Percentiles rank a stretch among this genome's conserved stretches.
Evolutionary conservation across 1,140 invertebrate genomes (phyloP).

Genomic region (Bombyx mandarina): DNA sequence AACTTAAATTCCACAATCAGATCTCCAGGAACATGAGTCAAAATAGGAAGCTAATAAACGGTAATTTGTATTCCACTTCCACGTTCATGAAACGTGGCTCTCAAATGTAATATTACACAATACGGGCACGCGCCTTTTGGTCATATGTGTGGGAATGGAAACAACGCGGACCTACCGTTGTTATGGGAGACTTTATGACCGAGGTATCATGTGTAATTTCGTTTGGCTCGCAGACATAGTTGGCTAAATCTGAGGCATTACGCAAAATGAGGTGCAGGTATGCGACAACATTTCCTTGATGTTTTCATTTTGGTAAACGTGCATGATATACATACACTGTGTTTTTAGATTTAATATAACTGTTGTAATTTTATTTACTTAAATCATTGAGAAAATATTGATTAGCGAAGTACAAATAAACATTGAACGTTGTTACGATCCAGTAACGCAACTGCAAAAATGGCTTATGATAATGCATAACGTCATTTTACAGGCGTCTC

Average conservation of each 20-base stretch:
- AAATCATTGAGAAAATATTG: slow-evolving; percentile 3
- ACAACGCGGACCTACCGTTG: slow-evolving; percentile 1
- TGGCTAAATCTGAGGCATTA: slow-evolving; percentile 1
- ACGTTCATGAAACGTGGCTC: background rate
- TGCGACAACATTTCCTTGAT: background rate
- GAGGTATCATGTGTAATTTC: background rate
- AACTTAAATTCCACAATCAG: too few species aligned
- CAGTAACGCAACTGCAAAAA: slow-evolving; percentile 28
- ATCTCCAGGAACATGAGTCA: too few species aligned
- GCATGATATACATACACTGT: background rate
- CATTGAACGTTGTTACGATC: slow-evolving; percentile 12
- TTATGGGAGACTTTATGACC: background rate
- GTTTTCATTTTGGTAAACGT: too few species aligned
- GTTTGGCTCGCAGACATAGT: slow-evolving; percentile 1
- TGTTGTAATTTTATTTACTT: background rate
- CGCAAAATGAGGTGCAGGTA: slow-evolving; percentile 6
- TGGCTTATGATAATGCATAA: slow-evolving; percentile 46
- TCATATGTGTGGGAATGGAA: slow-evolving; percentile 10
- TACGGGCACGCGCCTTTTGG: slow-evolving; percentile 17
- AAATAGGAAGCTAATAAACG: background rate
- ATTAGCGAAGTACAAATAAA: slow-evolving; percentile 15
- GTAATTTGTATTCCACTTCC: slow-evolving; percentile 26
- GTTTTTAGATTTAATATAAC: background rate
- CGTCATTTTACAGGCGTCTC: slow-evolving; percentile 35
- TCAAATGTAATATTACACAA: slow-evolving; percentile 18